Evolutionary conservation across 2,113 vertebrate species (phyloP), one percentile per base, ranked within the genome.

Genomic region (Cyanoderma ruficeps): DNA sequence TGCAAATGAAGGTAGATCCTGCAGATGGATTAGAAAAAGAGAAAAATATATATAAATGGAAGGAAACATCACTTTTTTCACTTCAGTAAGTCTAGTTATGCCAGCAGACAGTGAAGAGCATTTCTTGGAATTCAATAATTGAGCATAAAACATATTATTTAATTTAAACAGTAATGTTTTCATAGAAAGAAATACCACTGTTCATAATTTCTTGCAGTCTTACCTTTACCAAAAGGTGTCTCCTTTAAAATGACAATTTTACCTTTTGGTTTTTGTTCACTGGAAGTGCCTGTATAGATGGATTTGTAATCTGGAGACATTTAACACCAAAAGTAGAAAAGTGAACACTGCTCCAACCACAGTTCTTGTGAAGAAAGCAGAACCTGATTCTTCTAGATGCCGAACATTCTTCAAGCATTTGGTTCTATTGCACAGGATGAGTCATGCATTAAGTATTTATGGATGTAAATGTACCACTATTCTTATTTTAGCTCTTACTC

Each of bases 1-100:
- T 99, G 96, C 99, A 99, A 97, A 99, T 98, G 97, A 99, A 99
- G 90, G 99, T 99, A 35, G 99, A 98, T 19, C 99, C 99, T 99
- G 88, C 23, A 85, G 33, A 96, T 71, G 92, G 55, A 77, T 49
- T 60, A 75, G 77, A 81, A 70, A 77, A 63, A 65, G 14, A 63
- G 8, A 65, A 64, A 80, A 1, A 70, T 64, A 89, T 47, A 25
- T 10, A 59, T 86, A 86, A 80, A 77, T 83, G 10, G 75, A 94
- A 79, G 27, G 46, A 69, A 82, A 59, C 1, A 3, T 79, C 0
- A 30, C 59, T 63, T 61, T 72, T 87, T 92, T 39, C 33, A 46
- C 23, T 72, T 23, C 6, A 76, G 4, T 69, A 77, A 86, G 37
- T 94, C 41, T 68, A 76, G 31, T 89, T 70, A 82, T 10, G 8